Percentiles rank a stretch among this genome's conserved stretches.
Evolutionary conservation across 1,140 invertebrate species (phyloP).

Genomic region (Calephelis nemesis): DNA sequence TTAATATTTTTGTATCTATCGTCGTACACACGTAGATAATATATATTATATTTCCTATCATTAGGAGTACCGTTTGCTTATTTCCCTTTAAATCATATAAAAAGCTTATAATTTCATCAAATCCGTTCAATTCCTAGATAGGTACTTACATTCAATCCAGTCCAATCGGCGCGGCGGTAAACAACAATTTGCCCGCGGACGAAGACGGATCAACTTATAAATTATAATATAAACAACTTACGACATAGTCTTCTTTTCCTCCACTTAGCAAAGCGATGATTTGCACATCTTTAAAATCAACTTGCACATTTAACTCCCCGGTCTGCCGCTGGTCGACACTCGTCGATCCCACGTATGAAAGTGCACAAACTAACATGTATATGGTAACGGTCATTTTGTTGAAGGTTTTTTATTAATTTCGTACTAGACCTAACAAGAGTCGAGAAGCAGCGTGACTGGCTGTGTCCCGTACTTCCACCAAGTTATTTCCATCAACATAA

Average conservation of each 20-base stretch:
- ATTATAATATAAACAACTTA: slow-evolving; percentile 36
- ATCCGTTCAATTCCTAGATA: no score
- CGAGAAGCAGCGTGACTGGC: slow-evolving; percentile 50
- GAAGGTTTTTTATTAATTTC: slow-evolving; percentile 23
- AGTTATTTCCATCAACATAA: slow-evolving; percentile 76
- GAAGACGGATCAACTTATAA: no score
- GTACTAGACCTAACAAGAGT: slow-evolving; percentile 39
- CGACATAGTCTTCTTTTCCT: slow-evolving; percentile 73
- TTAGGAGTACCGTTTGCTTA: no score
- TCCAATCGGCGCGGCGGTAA: no score
- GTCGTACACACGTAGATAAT: no score
- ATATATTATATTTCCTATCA: no score
- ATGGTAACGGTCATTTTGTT: slow-evolving; percentile 22
- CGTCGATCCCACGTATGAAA: slow-evolving; percentile 34
- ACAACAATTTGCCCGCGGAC: no score
- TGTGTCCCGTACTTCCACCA: slow-evolving; percentile 54
- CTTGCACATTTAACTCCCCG: slow-evolving; percentile 87
- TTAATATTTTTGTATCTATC: no score
- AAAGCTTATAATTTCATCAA: no score
- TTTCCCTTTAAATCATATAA: no score
- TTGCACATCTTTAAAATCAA: slow-evolving; percentile 87
- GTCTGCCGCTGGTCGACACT: slow-evolving; percentile 86
- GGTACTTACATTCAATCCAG: no score
- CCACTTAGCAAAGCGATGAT: slow-evolving; percentile 82
- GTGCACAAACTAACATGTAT: slow-evolving; percentile 27